Percentiles rank a stretch among this genome's conserved stretches.
phyloP scores from a whole-genome alignment of 2,797 vertebrate genomes.

The Myotis vivesi region DNA sequence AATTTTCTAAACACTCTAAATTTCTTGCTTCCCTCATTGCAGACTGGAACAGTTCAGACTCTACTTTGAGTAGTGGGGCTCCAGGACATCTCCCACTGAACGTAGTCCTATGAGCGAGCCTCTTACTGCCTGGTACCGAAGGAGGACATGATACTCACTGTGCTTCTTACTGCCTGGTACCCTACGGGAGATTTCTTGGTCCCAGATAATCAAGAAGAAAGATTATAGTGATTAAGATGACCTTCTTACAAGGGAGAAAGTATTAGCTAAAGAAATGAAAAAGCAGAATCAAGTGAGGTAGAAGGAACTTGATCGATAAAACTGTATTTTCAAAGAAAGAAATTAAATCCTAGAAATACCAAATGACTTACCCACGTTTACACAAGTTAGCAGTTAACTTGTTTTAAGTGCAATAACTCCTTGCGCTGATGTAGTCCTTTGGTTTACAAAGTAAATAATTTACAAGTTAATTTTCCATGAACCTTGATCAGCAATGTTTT shows the following conservation, averaged over 20 bases:
- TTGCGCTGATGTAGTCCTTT: slow-evolving; percentile 3
- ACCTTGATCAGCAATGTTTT: neutral
- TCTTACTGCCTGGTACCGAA: neutral
- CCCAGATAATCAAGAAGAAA: neutral
- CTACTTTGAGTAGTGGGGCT: neutral
- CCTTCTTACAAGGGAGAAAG: neutral
- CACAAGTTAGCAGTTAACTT: slow-evolving; percentile 26
- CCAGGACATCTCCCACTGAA: neutral
- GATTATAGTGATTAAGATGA: neutral
- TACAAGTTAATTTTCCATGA: slow-evolving; percentile 24
- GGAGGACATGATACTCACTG: neutral
- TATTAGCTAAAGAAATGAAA: slow-evolving; percentile 23
- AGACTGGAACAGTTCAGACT: neutral
- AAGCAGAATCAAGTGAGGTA: slow-evolving; percentile 20
- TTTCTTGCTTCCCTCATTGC: neutral
- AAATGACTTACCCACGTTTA: slow-evolving; percentile 22
- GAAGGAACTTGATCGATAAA: neutral
- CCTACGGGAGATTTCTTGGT: neutral
- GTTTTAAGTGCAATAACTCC: neutral
- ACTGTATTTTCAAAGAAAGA: slow-evolving; percentile 8
- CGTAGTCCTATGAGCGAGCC: neutral
- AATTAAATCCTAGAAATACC: slow-evolving; percentile 22
- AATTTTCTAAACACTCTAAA: slow-evolving; percentile 17
- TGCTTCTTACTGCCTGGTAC: neutral
- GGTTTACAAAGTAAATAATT: slow-evolving; percentile 52